Conservation (phyloP, 2,797 vertebrate species). For the Lateolabrax maculatus region DNA sequence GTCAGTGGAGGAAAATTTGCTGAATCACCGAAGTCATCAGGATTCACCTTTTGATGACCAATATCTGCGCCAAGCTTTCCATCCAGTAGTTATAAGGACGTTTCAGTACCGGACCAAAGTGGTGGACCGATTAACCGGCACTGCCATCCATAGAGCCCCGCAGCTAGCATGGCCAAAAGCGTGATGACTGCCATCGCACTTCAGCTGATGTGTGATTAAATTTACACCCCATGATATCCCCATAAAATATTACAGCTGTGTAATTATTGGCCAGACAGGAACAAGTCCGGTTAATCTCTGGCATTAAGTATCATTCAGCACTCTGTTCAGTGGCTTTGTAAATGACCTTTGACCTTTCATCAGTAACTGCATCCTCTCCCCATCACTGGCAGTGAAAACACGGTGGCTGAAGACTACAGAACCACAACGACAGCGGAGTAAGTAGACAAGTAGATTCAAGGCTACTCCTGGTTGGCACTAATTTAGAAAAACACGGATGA, state of each 20-base stretch:
- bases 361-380: constrained; percentile 24
- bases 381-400: constrained; percentile 36
- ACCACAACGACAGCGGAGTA: constrained; percentile 5
- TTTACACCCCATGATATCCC: background rate
- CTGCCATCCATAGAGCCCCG: background rate
- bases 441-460: background rate
- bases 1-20: background rate
- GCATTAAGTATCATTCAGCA: background rate
- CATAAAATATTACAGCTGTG: constrained; percentile 17
- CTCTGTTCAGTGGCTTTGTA: background rate
- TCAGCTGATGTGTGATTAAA: background rate
- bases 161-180: background rate
- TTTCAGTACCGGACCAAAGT: background rate
- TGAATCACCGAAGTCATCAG: background rate
- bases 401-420: constrained; percentile 14
- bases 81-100: background rate
- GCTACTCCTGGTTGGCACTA: constrained; percentile 9
- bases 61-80: background rate
- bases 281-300: constrained; percentile 5
- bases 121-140: background rate
- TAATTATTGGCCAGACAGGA: constrained; percentile 30
- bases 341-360: constrained; percentile 48
- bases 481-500: constrained; percentile 29
- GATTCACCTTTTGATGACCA: background rate
- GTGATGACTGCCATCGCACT: background rate